Evolutionary conservation across 2,888 invertebrate species (phyloP), one percentile per base, ranked within the genome.

Genomic region (Griposia aprilina): DNA sequence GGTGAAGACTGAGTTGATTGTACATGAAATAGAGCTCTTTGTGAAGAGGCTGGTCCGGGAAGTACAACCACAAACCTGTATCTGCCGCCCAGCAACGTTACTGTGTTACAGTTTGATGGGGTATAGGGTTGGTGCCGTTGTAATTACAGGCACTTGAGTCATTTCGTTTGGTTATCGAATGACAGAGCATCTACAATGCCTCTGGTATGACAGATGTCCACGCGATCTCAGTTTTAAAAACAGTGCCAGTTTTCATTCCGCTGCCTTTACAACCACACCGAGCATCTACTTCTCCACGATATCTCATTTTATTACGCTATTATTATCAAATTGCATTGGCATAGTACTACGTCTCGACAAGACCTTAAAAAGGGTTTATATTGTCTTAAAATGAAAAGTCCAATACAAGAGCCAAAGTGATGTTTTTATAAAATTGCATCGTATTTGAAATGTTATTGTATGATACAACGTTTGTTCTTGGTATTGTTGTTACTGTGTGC

Each of bases 291-390:
- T 72, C 83, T 89, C 81, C 81, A 84, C 80, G 82, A 90, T 89
- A 87, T 90, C 86, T 90, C 87, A 89, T 90, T 91, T 90, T 90
- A 89, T 87, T 82, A 86, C 77, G 74, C 82, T 80, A 86, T 90
- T 91, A 88, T 88, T 89, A 89, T 88, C 82, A 88, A 87, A 90
- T 90, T 88, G 84, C 85, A 88, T 88, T 88, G 86, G 86, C 84
- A 84, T 84, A 68, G 71, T 75, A 83, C 78, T 77, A 80, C 86
- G 82, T 90, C 79, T 79, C 78, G 74, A 80, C 72, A 74, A 80
- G 80, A 78, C 63, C 67, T 59, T 82, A 74, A 82, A 76, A 80
- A 79, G 73, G 83, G 87, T 77, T 77, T 81, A 80, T 74, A 81
- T 81, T 81, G 83, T 84, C 75, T 66, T 78, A 78, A 74, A 82